Evolutionary conservation across 2,113 vertebrate species (phyloP).

Genomic region (Rhinichthys klamathensis): DNA sequence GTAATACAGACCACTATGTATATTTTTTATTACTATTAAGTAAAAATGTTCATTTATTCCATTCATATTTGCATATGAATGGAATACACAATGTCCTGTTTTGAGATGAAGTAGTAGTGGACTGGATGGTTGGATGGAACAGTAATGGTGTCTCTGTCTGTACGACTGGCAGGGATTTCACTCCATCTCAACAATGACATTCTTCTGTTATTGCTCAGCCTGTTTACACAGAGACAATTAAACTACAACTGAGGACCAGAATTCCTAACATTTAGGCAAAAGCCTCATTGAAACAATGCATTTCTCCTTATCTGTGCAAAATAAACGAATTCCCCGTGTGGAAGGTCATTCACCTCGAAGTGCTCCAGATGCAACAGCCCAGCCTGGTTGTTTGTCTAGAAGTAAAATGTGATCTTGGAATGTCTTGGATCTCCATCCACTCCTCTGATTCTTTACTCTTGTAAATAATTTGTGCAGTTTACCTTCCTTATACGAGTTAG

Average conservation of each 20-base stretch:
- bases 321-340: constrained; percentile 1
- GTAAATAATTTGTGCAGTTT: constrained; percentile 44
- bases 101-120: background rate
- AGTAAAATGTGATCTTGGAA: constrained; percentile 56
- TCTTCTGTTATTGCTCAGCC: background rate
- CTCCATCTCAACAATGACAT: constrained; percentile 10
- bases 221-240: constrained; percentile 26
- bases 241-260: constrained; percentile 30
- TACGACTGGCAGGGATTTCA: constrained; percentile 4
- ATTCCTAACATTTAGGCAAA: constrained; percentile 30
- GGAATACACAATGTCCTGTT: background rate
- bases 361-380: background rate
- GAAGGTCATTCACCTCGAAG: constrained; percentile 1
- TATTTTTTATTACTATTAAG: background rate
- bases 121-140: background rate
- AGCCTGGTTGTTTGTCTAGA: constrained; percentile 59
- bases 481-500: background rate
- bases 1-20: background rate
- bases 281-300: constrained; percentile 31
- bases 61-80: background rate
- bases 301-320: constrained; percentile 32
- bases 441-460: constrained; percentile 25
- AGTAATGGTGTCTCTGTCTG: background rate
- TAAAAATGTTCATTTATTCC: background rate
- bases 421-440: constrained; percentile 39